Evolutionary conservation across 2,797 vertebrate genomes (phyloP).

Genomic region (Phrynocephalus forsythii): DNA sequence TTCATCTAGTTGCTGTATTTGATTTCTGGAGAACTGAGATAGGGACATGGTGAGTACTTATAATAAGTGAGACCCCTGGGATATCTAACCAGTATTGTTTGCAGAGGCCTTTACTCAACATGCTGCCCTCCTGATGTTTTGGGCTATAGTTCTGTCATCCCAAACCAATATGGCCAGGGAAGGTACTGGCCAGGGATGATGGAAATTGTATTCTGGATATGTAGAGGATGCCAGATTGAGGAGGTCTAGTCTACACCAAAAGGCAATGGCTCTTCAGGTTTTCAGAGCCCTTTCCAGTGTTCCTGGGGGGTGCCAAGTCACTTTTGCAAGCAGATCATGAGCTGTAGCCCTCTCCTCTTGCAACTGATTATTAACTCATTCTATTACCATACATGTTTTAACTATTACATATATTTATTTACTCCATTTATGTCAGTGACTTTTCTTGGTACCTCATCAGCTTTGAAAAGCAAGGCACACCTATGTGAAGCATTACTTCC

Average conservation of each 20-base stretch:
- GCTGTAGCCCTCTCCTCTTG: not conserved
- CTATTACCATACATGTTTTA: not conserved
- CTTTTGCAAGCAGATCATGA: not conserved
- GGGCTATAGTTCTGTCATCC: not conserved
- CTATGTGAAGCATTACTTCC: not conserved
- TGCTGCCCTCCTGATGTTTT: not conserved
- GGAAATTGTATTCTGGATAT: not conserved
- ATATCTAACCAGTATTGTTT: not conserved
- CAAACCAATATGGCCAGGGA: not conserved
- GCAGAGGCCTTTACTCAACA: not conserved
- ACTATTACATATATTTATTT: not conserved
- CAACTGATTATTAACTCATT: not conserved
- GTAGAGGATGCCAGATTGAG: not conserved
- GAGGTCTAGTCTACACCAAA: not conserved
- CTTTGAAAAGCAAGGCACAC: not conserved
- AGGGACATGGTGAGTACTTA: not conserved
- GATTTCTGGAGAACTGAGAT: not conserved
- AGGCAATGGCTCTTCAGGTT: not conserved
- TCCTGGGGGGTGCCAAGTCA: not conserved
- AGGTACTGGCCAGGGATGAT: not conserved
- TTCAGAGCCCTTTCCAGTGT: not conserved
- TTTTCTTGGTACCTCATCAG: not conserved
- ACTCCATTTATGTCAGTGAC: not conserved
- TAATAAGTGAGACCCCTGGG: not conserved
- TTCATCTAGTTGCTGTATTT: not conserved